Percentiles rank a stretch among this genome's conserved stretches.
Evolutionary conservation across 2,888 invertebrate species (phyloP).

Genomic region (Lamellibrachia columna): DNA sequence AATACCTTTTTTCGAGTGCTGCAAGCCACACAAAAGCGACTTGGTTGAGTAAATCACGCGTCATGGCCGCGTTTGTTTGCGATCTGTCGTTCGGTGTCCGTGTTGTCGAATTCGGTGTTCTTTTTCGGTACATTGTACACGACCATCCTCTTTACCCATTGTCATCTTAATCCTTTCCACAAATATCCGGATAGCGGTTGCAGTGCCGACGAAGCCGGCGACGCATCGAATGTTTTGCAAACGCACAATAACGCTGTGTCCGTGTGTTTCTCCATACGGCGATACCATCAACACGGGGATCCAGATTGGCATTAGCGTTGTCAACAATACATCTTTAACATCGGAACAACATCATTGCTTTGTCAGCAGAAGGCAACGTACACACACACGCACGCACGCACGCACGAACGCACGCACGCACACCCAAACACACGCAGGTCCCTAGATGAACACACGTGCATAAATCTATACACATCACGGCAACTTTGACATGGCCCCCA

Average conservation of each 20-base stretch:
- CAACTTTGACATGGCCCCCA: not conserved
- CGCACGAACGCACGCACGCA: too few species aligned
- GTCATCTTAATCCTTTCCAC: not conserved
- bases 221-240: not conserved
- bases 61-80: not conserved
- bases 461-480: not conserved
- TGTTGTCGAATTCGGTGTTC: not conserved
- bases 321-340: not conserved
- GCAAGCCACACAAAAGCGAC: not conserved
- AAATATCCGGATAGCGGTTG: not conserved
- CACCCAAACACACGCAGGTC: not conserved
- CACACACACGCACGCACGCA: too few species aligned
- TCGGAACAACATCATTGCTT: not conserved
- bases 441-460: not conserved
- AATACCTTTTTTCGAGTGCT: not conserved
- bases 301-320: too few species aligned
- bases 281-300: not conserved
- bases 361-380: not conserved
- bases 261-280: not conserved
- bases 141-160: not conserved
- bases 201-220: not conserved
- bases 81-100: not conserved
- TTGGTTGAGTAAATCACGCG: slow-evolving; percentile 1
- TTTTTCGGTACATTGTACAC: not conserved
- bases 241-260: not conserved